Conservation (phyloP, 2,888 invertebrate species). For the Zaprionus bogoriensis region DNA sequence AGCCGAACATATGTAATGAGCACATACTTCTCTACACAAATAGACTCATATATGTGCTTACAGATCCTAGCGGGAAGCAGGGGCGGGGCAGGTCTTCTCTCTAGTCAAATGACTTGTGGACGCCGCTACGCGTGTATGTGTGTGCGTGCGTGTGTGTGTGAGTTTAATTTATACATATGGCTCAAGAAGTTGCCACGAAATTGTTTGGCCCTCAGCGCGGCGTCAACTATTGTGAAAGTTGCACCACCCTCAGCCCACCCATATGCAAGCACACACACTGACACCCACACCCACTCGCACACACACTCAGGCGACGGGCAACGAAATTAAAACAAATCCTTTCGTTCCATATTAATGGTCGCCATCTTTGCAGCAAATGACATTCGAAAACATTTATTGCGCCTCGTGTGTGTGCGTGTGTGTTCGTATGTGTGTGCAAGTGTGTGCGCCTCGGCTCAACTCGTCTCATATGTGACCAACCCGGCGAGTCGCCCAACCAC, state of each 20-base stretch:
- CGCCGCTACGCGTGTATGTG: conserved; percentile 1
- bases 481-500: conserved; percentile 38
- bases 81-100: no score
- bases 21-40: conserved; percentile 2
- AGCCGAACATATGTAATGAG: conserved; percentile 20
- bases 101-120: conserved; percentile 51
- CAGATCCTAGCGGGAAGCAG: neutral
- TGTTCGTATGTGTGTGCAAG: conserved; percentile 2
- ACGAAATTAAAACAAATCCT: conserved; percentile 79
- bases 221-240: conserved; percentile 63
- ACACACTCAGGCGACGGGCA: conserved; percentile 33
- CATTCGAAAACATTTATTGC: conserved; percentile 78
- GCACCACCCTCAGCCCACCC: conserved; percentile 19
- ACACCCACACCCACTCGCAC: neutral
- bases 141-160: conserved; percentile 15
- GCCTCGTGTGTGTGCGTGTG: conserved; percentile 24
- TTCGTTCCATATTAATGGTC: conserved; percentile 79
- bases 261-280: neutral
- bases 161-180: conserved; percentile 60
- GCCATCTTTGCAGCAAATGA: conserved; percentile 79
- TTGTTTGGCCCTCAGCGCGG: conserved; percentile 30
- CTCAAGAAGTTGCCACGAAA: conserved; percentile 50
- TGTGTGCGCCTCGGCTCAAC: conserved; percentile 29
- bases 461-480: conserved; percentile 58
- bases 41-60: conserved; percentile 6